A percentile compares a stretch with the other conserved stretches of the same genome.
These are phyloP conservation scores for Cephus pulcher DNA, from an alignment of 2,888 invertebrate species.

Conservation along the genomic window DNA sequence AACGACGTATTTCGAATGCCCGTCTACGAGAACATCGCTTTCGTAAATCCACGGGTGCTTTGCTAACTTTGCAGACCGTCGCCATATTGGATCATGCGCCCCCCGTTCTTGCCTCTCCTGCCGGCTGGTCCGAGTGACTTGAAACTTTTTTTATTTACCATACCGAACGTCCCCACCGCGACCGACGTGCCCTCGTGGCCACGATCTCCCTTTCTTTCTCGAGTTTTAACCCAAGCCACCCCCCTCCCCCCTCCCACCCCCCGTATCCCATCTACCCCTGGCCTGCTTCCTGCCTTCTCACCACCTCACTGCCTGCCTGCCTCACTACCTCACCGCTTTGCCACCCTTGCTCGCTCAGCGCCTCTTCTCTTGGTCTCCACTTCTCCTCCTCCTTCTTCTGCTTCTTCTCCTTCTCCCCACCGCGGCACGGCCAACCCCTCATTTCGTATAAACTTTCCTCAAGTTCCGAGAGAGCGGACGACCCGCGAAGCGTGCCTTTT, in stretches of 20 bases:
- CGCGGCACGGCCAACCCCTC: conserved; percentile 30
- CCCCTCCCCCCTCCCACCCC: no score
- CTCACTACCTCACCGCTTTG: no score
- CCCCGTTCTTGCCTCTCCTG: conserved; percentile 24
- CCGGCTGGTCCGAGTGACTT: conserved; percentile 46
- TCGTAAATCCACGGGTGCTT: conserved; percentile 26
- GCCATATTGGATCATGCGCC: conserved; percentile 59
- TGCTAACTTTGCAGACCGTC: conserved; percentile 27
- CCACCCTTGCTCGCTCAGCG: no score
- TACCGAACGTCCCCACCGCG: conserved; percentile 32
- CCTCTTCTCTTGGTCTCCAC: conserved; percentile 1
- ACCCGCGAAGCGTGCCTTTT: conserved; percentile 12
- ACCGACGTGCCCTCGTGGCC: conserved; percentile 16
- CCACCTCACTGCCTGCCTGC: no score
- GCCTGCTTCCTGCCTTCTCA: no score
- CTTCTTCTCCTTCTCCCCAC: conserved; percentile 29
- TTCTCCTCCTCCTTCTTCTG: conserved; percentile 16
- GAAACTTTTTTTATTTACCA: conserved; percentile 51
- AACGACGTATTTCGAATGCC: background rate
- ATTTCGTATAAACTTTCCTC: conserved; percentile 52
- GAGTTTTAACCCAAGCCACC: no score
- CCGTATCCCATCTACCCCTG: no score
- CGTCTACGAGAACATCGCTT: background rate
- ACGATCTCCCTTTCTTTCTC: conserved; percentile 9
- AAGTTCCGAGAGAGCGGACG: conserved; percentile 44